Base-by-base conservation (phyloP, 2,797 vertebrate genomes). In the Amniataba percoides region DNA sequence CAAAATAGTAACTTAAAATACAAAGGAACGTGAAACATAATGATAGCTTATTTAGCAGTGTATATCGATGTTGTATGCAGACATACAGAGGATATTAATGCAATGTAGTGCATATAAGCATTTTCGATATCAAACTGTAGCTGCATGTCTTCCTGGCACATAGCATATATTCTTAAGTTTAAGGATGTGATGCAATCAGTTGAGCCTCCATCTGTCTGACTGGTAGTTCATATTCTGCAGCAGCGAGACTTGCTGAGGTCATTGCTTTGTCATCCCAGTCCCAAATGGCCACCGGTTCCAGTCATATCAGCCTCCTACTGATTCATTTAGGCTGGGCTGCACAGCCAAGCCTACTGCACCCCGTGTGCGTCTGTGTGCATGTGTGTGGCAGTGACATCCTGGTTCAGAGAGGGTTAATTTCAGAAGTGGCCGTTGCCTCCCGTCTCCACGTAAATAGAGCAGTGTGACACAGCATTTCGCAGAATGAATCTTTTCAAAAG, bases 291-390 rank as follows among this genome's bases (percentile, higher is more conserved):
- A 78, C 76, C 73, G 2, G 53, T 83, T n/a, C 82, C 76, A 93
- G 93, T 96, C 95, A 96, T 96, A 89, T 75, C 93, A 78, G 71
- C 70, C 94, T n/a, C 14, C 51, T 23, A 81, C 80, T 94, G 93
- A 94, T 94, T 94, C 93, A 94, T 93, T 90, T 89, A 86, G 87
- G 84, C 71, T 53, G 68, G 82, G 88, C 66, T 90, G 86, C 82
- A 87, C 73, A 81, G 66, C 71, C 69, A 52, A 84, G 60, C 80
- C 85, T 60, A 51, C 31, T 73, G 79, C 83, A 84, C 62, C 27
- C 8, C 1, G 34, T 53, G 61, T 81, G 72, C 49, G 19, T 76
- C 57, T 87, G 79, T 69, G 60, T 70, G 80, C 62, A 61, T 76
- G 34, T 79, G 70, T 70, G 55, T 4, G 8, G 65, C 69, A 60